Conservation (phyloP, 1,140 invertebrate species). For the Acromyrmex heyeri region DNA sequence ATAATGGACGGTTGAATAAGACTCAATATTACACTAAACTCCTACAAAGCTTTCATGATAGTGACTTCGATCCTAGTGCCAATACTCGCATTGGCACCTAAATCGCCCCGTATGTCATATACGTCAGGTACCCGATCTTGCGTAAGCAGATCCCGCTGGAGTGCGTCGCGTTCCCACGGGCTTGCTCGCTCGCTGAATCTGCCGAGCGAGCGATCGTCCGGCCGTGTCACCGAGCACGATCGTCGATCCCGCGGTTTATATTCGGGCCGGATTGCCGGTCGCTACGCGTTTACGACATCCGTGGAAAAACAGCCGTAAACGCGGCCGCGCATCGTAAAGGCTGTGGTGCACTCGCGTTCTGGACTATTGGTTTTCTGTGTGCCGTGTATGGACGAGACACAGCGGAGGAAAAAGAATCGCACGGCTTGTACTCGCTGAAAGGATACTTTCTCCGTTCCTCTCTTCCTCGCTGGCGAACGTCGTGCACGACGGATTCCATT, state of each 20-base stretch:
- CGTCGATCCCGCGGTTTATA: constrained; percentile 60
- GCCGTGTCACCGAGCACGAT: constrained; percentile 66
- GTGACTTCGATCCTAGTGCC: background rate
- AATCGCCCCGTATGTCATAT: constrained; percentile 5
- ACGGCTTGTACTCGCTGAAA: constrained; percentile 60
- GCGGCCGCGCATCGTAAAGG: constrained; percentile 62
- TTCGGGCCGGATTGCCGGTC: constrained; percentile 34
- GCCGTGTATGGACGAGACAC: constrained; percentile 30
- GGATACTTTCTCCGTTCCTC: constrained; percentile 75
- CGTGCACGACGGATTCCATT: constrained; percentile 2
- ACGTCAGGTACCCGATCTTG: constrained; percentile 71
- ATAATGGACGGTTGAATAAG: background rate
- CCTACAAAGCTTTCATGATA: background rate
- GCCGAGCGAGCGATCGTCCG: constrained; percentile 38
- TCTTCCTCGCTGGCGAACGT: constrained; percentile 16
- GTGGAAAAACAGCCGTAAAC: constrained; percentile 68
- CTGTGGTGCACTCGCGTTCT: constrained; percentile 67
- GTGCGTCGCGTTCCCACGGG: constrained; percentile 85
- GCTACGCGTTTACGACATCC: constrained; percentile 67
- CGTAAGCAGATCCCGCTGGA: constrained; percentile 81
- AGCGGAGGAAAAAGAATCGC: constrained; percentile 61
- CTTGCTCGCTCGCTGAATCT: constrained; percentile 61
- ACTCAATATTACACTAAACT: background rate
- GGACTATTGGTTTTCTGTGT: constrained; percentile 52
- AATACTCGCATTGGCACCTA: background rate